Evolutionary conservation across 2,888 invertebrate genomes (phyloP), one percentile per base, ranked within the genome.

Genomic region (Amphipoea oculea): DNA sequence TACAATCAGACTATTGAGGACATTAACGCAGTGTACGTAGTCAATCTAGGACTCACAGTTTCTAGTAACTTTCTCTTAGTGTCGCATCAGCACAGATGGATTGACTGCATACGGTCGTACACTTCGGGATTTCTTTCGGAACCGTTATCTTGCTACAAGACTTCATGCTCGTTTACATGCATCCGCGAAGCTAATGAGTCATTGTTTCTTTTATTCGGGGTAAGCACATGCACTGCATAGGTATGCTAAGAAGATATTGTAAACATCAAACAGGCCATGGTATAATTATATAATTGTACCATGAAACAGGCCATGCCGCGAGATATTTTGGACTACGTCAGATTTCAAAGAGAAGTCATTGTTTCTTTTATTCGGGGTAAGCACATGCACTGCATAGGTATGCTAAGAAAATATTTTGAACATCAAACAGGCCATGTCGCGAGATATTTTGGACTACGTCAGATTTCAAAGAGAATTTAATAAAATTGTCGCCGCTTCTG

Each of bases 41-140:
- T 78, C 81, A 84, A 93, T 91, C 91, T 94, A 92, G 92, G 88
- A 91, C 91, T 93, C 82, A 68, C 78, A 82, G 89, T 91, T 92
- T 91, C 91, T 92, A 91, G 88, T 81, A 79, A 92, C 94, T 94
- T 94, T 94, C 94, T 92, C 92, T 89, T 82, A 85, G 89, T 89
- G 89, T 87, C 80, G 86, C 88, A 87, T 88, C 83, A 79, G 79
- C 82, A 76, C 84, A 80, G 81, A 85, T 79, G 72, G 73, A 84
- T 63, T 65, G 71, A 63, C 73, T 86, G 78, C 85, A 75, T 70
- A 80, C 76, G 66, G 51, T 73, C 72, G 69, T 76, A 75, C 73
- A 78, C 72, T 81, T 78, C 69, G 60, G 54, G 60, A 83, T 79
- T 76, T 73, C 65, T 81, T 83, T 86, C 7, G 60, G 73, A 73